Conservation (phyloP, 2,113 vertebrate genomes). For the Noctilio leporinus region DNA sequence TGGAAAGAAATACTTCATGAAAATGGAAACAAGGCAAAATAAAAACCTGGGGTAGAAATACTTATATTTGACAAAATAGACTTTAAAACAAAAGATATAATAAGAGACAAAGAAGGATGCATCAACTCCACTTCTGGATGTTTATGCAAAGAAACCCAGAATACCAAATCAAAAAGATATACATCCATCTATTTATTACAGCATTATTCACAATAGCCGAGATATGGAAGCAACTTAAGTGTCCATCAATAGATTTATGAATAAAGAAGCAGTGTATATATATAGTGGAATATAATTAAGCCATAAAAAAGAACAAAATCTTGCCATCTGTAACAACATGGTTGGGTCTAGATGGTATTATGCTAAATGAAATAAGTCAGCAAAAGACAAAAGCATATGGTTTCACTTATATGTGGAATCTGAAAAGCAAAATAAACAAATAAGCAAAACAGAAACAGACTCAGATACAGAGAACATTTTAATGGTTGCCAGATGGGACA, state of each 20-base stretch:
- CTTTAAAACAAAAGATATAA: neutral
- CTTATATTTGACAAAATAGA: neutral
- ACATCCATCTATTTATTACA: neutral
- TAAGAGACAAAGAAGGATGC: neutral
- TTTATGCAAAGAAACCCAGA: neutral
- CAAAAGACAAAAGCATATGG: neutral
- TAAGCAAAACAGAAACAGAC: neutral
- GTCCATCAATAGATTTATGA: neutral
- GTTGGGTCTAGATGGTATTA: neutral
- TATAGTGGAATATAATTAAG: neutral
- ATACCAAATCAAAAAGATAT: neutral
- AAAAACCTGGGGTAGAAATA: neutral
- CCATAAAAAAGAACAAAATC: neutral
- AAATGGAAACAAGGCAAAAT: neutral
- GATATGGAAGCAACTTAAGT: neutral
- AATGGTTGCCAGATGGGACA: neutral
- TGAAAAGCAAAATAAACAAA: neutral
- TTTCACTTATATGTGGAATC: neutral
- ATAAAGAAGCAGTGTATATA: neutral
- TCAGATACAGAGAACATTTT: neutral
- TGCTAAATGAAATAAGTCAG: neutral
- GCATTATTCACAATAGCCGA: neutral
- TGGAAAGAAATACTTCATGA: neutral
- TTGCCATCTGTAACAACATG: neutral
- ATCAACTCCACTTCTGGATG: neutral